phyloP scores from a whole-genome alignment of 2,113 vertebrate genomes.

The Bubo bubo region DNA sequence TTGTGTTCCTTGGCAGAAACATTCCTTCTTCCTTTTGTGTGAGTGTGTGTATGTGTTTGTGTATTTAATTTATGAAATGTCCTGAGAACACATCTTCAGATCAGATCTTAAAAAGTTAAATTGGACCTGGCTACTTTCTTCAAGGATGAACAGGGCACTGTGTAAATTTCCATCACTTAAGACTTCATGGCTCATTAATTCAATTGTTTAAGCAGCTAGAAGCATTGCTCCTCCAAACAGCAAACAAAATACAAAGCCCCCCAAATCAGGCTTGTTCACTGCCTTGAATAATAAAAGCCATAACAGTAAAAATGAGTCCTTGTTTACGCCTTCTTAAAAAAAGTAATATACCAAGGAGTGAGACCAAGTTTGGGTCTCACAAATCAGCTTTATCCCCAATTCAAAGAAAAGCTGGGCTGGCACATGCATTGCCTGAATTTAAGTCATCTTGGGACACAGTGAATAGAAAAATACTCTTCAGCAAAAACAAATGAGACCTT shows the following conservation, averaged over 20 bases:
- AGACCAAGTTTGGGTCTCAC: not conserved
- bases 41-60: not conserved
- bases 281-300: not conserved
- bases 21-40: not conserved
- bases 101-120: not conserved
- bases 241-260: not conserved
- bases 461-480: slow-evolving; percentile 43
- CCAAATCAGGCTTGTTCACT: not conserved
- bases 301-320: not conserved
- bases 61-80: not conserved
- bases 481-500: slow-evolving; percentile 70
- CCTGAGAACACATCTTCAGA: not conserved
- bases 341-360: not conserved
- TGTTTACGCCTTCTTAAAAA: not conserved
- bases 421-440: not conserved
- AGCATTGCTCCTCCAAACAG: not conserved
- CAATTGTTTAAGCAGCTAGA: not conserved
- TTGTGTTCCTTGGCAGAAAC: not conserved
- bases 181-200: not conserved
- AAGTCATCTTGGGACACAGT: slow-evolving; percentile 58
- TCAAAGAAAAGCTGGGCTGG: not conserved
- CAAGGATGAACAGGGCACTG: not conserved
- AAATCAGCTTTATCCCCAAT: not conserved
- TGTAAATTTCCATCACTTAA: not conserved
- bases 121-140: not conserved